Percentiles rank a stretch among this genome's conserved stretches.
phyloP scores from a whole-genome alignment of 2,113 vertebrate genomes.

The Panthera tigris region DNA sequence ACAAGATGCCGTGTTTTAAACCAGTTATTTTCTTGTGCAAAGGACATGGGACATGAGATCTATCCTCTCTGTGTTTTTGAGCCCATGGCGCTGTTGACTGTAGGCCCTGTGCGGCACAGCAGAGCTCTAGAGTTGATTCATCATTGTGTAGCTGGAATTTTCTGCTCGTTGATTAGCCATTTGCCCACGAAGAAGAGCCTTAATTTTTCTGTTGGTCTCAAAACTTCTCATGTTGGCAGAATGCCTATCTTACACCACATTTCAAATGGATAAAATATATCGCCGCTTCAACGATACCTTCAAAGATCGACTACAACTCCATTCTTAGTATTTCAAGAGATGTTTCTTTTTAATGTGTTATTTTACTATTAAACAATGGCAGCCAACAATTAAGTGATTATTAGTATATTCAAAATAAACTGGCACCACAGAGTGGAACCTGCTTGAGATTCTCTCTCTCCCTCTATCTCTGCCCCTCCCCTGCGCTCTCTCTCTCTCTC shows the following conservation, averaged over 20 bases:
- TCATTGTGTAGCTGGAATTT: neutral
- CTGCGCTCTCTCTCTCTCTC: no score
- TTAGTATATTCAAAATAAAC: neutral
- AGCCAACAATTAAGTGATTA: neutral
- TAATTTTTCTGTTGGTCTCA: neutral
- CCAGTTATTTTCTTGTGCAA: neutral
- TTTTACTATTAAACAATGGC: neutral
- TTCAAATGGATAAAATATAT: neutral
- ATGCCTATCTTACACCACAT: neutral
- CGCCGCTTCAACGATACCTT: neutral
- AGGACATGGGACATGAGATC: neutral
- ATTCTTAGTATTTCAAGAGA: neutral
- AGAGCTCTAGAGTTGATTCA: neutral
- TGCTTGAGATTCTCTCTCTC: no score
- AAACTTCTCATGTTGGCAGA: neutral
- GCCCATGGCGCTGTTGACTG: neutral
- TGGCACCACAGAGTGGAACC: no score
- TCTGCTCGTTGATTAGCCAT: neutral
- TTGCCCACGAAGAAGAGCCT: neutral
- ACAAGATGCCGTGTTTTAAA: neutral
- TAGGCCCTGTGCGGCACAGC: rapidly evolving
- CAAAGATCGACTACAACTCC: neutral
- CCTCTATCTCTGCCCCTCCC: no score
- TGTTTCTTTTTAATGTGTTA: neutral
- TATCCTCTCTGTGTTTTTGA: neutral